Conservation (phyloP, 1,140 invertebrate species). For the Lepidostoma basale region DNA sequence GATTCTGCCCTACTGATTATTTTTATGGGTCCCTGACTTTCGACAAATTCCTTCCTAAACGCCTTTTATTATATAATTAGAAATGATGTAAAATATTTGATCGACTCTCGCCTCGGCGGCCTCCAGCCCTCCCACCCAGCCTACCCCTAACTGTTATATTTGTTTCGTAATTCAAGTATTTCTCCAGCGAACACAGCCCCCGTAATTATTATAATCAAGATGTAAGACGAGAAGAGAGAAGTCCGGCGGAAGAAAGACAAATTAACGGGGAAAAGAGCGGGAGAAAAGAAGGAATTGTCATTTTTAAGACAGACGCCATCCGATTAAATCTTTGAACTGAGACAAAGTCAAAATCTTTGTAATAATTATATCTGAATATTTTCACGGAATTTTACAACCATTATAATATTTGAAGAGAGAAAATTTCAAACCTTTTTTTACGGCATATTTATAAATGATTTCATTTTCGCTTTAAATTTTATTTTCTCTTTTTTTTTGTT, state of each 20-base stretch:
- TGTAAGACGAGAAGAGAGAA: constrained; percentile 13
- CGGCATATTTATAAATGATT: too few species aligned
- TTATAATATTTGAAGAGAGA: neutral
- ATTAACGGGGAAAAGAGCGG: neutral
- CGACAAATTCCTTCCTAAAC: too few species aligned
- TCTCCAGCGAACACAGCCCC: neutral
- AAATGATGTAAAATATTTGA: too few species aligned
- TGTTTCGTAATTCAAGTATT: constrained; percentile 4
- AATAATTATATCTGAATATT: constrained; percentile 5
- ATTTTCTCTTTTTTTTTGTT: too few species aligned
- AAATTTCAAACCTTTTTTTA: too few species aligned
- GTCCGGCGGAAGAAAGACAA: constrained; percentile 9
- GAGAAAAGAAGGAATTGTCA: neutral
- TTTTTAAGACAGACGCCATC: constrained; percentile 8
- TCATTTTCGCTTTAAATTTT: too few species aligned
- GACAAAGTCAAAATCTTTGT: constrained; percentile 8
- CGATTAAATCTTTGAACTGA: constrained; percentile 3
- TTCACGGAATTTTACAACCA: constrained; percentile 8
- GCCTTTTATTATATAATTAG: too few species aligned
- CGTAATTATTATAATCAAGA: constrained; percentile 30
- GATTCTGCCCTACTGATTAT: too few species aligned
- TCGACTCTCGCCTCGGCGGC: too few species aligned
- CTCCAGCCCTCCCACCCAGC: too few species aligned
- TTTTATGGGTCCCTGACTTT: too few species aligned
- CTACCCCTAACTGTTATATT: too few species aligned